A percentile compares a stretch with the other conserved stretches of the same genome.
phyloP scores from a whole-genome alignment of 2,797 vertebrate genomes.

The Champsocephalus esox region DNA sequence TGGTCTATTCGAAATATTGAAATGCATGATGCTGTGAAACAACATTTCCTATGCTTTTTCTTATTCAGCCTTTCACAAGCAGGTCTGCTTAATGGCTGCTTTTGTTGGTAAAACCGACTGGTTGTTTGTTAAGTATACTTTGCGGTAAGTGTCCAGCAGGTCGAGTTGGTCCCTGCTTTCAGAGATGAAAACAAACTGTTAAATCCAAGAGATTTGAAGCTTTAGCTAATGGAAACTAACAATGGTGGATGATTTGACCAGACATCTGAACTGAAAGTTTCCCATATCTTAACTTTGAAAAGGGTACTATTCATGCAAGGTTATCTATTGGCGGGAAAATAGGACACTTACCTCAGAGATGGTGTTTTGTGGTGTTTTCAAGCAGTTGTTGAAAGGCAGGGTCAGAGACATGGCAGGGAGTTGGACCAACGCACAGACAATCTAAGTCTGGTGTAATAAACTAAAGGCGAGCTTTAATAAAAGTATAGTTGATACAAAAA shows the following conservation, averaged over 20 bases:
- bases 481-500: too few species aligned
- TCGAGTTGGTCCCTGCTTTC: slow-evolving; percentile 24
- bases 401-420: neutral
- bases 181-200: slow-evolving; percentile 43
- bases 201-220: slow-evolving; percentile 24
- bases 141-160: slow-evolving; percentile 56
- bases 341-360: neutral
- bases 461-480: neutral
- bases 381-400: neutral
- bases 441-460: neutral
- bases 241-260: slow-evolving; percentile 8
- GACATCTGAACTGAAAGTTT: neutral
- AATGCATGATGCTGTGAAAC: slow-evolving; percentile 16
- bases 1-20: slow-evolving; percentile 32
- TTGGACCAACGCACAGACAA: neutral
- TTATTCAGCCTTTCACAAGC: slow-evolving; percentile 33
- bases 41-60: slow-evolving; percentile 30
- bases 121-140: slow-evolving; percentile 58
- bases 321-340: neutral
- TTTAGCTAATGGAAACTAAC: slow-evolving; percentile 14
- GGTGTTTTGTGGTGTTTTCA: neutral
- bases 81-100: slow-evolving; percentile 28
- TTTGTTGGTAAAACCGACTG: slow-evolving; percentile 42
- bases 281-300: neutral
- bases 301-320: neutral